phyloP scores from a whole-genome alignment of 2,113 vertebrate genomes.

The Herpetotheres cachinnans region DNA sequence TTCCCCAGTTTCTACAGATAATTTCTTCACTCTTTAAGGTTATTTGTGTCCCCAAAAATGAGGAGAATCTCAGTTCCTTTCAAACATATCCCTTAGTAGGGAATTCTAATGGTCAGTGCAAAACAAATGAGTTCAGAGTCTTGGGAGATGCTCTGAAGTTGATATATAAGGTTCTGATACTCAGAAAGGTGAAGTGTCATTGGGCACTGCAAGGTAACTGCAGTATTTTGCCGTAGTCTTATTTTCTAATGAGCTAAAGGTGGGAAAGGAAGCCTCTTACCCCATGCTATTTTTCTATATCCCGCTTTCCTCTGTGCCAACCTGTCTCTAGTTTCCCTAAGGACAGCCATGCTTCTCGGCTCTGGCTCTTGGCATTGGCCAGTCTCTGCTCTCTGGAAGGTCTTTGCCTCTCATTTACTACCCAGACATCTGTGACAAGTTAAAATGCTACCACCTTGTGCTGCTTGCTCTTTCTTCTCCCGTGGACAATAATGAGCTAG shows the following conservation, averaged over 20 bases:
- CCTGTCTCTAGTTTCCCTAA: neutral
- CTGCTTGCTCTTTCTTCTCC: neutral
- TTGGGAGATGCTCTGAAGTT: neutral
- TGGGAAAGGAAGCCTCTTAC: neutral
- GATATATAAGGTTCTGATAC: neutral
- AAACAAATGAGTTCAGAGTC: neutral
- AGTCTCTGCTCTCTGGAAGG: neutral
- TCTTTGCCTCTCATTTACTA: neutral
- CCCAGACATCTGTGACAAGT: neutral
- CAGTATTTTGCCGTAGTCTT: neutral
- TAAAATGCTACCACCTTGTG: neutral
- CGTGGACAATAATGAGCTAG: neutral
- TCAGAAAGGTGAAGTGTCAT: neutral
- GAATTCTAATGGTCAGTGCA: neutral
- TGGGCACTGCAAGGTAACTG: neutral
- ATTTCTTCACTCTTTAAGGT: neutral
- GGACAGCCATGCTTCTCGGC: rapidly evolving
- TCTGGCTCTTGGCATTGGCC: neutral
- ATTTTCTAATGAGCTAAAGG: neutral
- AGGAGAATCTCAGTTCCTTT: neutral
- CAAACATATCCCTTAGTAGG: neutral
- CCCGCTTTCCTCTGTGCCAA: neutral
- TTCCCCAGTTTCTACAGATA: neutral
- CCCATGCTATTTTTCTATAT: neutral
- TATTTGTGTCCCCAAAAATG: neutral